Evolutionary conservation across 2,113 vertebrate species (phyloP), one percentile per base, ranked within the genome.

Genomic region (Pelodiscus sinensis): DNA sequence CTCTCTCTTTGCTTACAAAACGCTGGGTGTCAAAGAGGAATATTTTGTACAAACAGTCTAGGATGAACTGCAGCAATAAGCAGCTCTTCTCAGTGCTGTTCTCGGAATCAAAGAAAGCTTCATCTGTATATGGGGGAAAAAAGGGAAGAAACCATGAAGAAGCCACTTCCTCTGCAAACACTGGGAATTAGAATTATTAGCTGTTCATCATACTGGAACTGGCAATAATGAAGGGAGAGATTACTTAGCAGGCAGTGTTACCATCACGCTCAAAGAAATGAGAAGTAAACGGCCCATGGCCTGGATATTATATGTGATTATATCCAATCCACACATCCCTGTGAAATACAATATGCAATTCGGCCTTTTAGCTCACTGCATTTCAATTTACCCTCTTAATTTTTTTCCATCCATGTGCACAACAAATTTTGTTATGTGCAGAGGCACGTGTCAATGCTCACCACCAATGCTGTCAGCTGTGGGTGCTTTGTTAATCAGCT

Each of bases 1-100:
- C 98, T 96, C 99, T 97, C 95, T 99, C 99, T 90, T 97, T 98
- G 96, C 98, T 99, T 79, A 99, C 92, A 96, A 99, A 99, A n/a
- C 94, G 98, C 90, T 99, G 98, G 0, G 98, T 99, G 95, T 99
- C 99, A 86, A 98, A 99, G 14, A 99, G 98, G 97, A 99, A 99
- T 93, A 99, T 98, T 96, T 99, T 99, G 75, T 99, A 95, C 27
- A 99, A 97, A 92, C 99, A 99, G 97, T 98, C 97, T 44, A 99
- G 84, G 52, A 98, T 94, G 80, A 96, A 98, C 81, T 97, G 97
- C 38, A 99, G 96, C 58, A 99, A 96, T 1, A 99, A 95, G 77
- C 97, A 97, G 91, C 95, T 98, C 96, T 99, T 99, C 81, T 98
- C 98, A 78, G 96, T 96, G 54, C 96, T 96, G 1, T 96, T 96